Percentiles rank a stretch among this genome's conserved stretches.
phyloP scores from a whole-genome alignment of 2,113 vertebrate genomes.

The Actinemys pallida region DNA sequence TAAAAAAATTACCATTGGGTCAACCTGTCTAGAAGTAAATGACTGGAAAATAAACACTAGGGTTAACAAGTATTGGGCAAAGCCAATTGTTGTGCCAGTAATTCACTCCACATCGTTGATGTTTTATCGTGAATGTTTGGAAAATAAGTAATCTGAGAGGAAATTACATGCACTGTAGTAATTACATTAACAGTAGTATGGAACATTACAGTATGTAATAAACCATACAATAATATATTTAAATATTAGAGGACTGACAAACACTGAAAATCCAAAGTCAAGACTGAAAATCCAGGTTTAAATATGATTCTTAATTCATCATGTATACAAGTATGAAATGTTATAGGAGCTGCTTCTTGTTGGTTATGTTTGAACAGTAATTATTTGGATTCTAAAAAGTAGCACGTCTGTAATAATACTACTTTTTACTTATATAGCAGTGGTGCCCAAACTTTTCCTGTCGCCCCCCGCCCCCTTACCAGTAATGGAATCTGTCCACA shows the following conservation, averaged over 20 bases:
- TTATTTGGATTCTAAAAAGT: neutral
- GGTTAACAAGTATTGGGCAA: neutral
- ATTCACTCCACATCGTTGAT: neutral
- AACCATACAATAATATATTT: neutral
- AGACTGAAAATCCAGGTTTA: constrained; percentile 8
- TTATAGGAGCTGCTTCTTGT: constrained; percentile 7
- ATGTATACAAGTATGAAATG: neutral
- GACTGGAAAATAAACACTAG: neutral
- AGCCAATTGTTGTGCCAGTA: neutral
- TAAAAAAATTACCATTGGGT: constrained; percentile 30
- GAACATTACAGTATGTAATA: neutral
- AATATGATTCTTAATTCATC: neutral
- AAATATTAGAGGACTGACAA: rapidly evolving
- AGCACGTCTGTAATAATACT: constrained; percentile 2
- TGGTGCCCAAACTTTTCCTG: too few relatives aligned
- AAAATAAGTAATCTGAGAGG: neutral
- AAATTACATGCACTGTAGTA: neutral
- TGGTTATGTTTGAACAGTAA: neutral
- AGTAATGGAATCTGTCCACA: too few relatives aligned
- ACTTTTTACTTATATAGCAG: neutral
- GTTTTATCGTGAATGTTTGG: neutral
- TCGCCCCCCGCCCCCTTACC: too few relatives aligned
- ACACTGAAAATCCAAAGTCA: neutral
- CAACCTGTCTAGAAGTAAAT: neutral
- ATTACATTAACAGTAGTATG: neutral